Evolutionary conservation across 1,140 invertebrate species (phyloP).

Genomic region (Anastatus disparis): DNA sequence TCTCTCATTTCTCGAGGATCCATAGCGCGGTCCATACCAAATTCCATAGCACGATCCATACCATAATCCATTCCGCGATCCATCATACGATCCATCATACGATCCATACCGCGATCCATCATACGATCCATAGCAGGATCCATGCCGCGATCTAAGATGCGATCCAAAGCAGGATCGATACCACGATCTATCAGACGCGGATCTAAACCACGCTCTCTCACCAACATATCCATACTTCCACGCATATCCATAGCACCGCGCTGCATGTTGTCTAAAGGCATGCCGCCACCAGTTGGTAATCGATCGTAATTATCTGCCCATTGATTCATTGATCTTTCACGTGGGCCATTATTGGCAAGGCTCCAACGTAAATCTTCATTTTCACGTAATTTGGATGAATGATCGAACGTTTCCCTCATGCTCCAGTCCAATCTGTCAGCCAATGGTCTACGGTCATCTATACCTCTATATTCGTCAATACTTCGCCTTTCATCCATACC

Average conservation of each 20-base stretch:
- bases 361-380: conserved; percentile 58
- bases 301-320: neutral
- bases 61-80: neutral
- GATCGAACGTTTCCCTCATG: conserved; percentile 55
- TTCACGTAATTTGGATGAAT: conserved; percentile 47
- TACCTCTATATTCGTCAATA: neutral
- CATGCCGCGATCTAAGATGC: neutral
- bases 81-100: neutral
- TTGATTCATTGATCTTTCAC: neutral
- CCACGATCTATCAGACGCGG: neutral
- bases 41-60: neutral
- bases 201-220: neutral
- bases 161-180: no score
- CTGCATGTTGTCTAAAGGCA: neutral
- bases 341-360: conserved; percentile 46
- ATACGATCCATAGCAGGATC: neutral
- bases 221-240: neutral
- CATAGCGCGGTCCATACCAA: neutral
- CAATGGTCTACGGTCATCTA: conserved; percentile 41
- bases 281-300: neutral
- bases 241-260: neutral
- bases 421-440: conserved; percentile 62
- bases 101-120: neutral
- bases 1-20: conserved; percentile 2
- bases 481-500: neutral